These are phyloP conservation scores for Tragulus kanchil DNA, from an alignment of 2,113 vertebrate species.

Conservation along the genomic window DNA sequence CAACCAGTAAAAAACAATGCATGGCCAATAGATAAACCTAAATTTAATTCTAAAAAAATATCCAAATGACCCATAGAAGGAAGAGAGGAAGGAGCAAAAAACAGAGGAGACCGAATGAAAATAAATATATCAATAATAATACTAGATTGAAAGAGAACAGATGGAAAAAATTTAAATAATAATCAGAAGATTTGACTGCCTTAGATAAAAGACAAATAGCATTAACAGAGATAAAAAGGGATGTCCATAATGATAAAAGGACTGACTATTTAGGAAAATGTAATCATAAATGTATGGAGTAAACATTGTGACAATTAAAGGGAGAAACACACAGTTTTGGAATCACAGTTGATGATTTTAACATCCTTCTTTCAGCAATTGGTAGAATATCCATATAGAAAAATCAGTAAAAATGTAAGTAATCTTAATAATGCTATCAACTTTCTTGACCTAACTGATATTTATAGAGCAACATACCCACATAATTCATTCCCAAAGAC, in stretches of 20 bases:
- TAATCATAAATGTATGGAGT: background rate
- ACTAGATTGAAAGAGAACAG: background rate
- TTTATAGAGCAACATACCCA: background rate
- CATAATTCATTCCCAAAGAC: background rate
- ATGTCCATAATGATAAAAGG: background rate
- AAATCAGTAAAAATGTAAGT: background rate
- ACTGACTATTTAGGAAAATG: background rate
- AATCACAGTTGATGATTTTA: constrained; percentile 5
- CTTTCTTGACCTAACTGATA: background rate
- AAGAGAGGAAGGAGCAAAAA: background rate
- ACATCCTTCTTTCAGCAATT: background rate
- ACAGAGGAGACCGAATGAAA: background rate
- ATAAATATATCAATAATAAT: background rate
- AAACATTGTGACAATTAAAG: background rate
- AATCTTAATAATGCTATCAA: background rate
- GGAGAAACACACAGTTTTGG: background rate
- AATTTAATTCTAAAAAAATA: constrained; percentile 1
- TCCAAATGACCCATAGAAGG: background rate
- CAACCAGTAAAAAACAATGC: background rate
- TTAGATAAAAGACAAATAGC: constrained; percentile 6
- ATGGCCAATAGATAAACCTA: background rate
- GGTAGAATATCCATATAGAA: background rate
- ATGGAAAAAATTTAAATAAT: background rate
- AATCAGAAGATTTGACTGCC: background rate
- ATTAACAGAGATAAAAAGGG: background rate